Base-by-base conservation (phyloP, 2,797 vertebrate genomes). In the Lepilemur ruficaudatus region DNA sequence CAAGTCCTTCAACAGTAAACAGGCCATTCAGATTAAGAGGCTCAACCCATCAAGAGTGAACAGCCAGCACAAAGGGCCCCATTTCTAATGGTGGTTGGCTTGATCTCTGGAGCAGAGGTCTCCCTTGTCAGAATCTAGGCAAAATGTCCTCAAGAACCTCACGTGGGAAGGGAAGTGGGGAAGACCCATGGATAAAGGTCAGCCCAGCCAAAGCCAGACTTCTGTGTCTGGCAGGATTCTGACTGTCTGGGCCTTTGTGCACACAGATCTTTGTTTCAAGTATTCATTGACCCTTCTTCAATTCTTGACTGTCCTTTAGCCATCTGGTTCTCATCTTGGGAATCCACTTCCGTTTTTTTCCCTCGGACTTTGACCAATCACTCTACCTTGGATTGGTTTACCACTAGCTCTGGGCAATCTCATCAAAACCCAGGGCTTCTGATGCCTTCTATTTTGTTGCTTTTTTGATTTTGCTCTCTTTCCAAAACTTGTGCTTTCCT, bases 301-400 rank as follows among this genome's bases (percentile, higher is more conserved):
- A 13, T 89, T 93, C 14, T 80, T 94, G 55, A 59, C 18, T 93
- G 48, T 94, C 67, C 65, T 90, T 50, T 65, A 93, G 76, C 41
- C 72, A 89, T 85, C 80, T 93, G 84, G 52, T 93, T 96, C 83
- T 96, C 84, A 93, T 88, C 55, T 55, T 70, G 61, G 91, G 79
- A 95, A 79, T 91, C 35, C 57, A 88, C 38, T 75, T 92, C 63
- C 11, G 76, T 73, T 35, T 78, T 78, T 63, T 52, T 55, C 65
- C 91, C 46, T 96, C 70, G 82, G 69, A 55, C 46, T 89, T 80
- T 83, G 41, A 93, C 57, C 52, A 89, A 38, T 87, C 79, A 73
- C 25, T 83, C 46, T 30, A 80, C 59, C 38, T 95, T 87, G 85
- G 87, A 87, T 55, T 46, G 46, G 63, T 89, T 96, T 83, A 89